Base-by-base conservation (phyloP, 1,140 invertebrate species). In the Drosophila arawakana region DNA sequence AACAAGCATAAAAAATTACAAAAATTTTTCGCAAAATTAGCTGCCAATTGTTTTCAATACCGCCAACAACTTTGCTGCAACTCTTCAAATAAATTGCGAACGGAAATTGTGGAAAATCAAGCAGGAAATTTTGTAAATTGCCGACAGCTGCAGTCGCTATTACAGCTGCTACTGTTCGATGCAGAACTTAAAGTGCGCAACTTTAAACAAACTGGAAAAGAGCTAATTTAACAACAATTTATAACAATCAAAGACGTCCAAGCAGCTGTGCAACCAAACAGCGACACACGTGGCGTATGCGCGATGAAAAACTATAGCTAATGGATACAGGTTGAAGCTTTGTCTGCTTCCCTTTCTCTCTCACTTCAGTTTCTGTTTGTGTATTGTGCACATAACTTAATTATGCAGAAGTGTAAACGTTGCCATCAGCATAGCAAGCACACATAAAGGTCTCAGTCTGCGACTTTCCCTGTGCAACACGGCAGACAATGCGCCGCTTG, bases 11-110 rank as follows among this genome's bases (percentile, higher is more conserved):
- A 88, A 83, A 88, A 86, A 82, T 83, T 55, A 69, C 73, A 66
- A 82, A 86, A 82, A 86, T 86, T 88, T 86, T 88, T 76, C 86
- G 84, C 76, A 86, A 86, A 86, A 86, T 86, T 86, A 86, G 83
- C 83, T 86, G 83, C 83, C 83, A 86, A 86, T 86, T 86, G 83
- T 86, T 86, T 88, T 86, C 73, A 71, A 74, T 69, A 81, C 76
- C 63, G 62, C 60, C 73, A 73, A 83, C 82, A 85, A 88, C 68
- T 79, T 85, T 66, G 71, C 74, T 55, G 61, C 49, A 55, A 44
- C 21, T 13, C 49, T 44, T 39, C 76, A 88, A 83, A 86, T 86
- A 88, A 86, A 88, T 86, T 77, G 80, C 54, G 57, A 76, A 74
- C 76, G 83, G 83, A 86, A 88, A 86, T 86, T 82, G 83, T 86